phyloP scores from a whole-genome alignment of 2,113 vertebrate species.

The Helogale parvula region DNA sequence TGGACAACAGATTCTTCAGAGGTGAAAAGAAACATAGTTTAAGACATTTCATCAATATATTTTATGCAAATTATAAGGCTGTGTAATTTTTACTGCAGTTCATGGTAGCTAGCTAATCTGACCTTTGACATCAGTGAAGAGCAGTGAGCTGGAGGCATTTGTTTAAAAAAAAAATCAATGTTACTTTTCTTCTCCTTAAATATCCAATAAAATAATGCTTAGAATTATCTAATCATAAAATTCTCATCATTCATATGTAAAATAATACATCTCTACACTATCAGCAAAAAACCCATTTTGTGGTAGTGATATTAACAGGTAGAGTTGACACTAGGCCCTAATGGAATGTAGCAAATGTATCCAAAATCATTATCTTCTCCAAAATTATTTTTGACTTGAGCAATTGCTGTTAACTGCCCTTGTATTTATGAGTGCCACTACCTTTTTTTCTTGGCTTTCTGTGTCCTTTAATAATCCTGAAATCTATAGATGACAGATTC shows the following conservation, averaged over 20 bases:
- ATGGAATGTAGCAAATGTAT: not conserved
- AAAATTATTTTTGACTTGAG: not conserved
- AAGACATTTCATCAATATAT: conserved; percentile 44
- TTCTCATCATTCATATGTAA: not conserved
- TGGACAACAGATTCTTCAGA: not conserved
- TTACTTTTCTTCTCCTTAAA: not conserved
- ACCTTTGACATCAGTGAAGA: conserved; percentile 7
- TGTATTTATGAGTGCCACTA: not conserved
- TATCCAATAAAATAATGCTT: not conserved
- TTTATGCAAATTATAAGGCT: conserved; percentile 30
- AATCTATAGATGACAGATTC: not conserved
- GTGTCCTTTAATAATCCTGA: not conserved
- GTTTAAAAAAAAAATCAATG: not conserved
- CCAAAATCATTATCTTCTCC: conserved; percentile 23
- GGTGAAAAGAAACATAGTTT: conserved; percentile 35
- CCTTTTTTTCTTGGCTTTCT: not conserved
- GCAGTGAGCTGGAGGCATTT: not conserved
- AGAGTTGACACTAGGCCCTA: not conserved
- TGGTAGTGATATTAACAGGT: not conserved
- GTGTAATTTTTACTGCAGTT: conserved; percentile 53
- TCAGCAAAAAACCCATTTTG: not conserved
- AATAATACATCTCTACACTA: not conserved
- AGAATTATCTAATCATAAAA: not conserved
- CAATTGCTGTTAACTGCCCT: not conserved
- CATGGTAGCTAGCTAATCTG: conserved; percentile 42